Conservation (phyloP, 2,113 vertebrate genomes). For the Anguilla rostrata region DNA sequence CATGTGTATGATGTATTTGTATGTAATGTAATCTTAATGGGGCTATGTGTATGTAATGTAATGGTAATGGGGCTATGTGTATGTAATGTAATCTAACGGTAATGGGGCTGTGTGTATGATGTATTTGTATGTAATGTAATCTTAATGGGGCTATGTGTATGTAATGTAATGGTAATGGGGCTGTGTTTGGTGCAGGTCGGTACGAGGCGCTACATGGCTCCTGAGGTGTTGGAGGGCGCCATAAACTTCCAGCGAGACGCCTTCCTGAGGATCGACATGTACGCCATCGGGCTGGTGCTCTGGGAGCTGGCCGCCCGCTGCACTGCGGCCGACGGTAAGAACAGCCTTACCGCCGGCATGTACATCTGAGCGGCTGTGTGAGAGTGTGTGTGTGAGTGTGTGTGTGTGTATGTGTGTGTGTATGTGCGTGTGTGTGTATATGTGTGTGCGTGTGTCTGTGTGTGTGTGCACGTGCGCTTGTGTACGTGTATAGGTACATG, state of each 20-base stretch:
- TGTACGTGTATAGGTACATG: constrained; percentile 19
- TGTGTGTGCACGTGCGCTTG: not conserved
- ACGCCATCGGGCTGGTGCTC: constrained; percentile 92
- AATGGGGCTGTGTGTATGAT: no score
- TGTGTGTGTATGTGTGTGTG: not conserved
- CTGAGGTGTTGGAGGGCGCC: constrained; percentile 95
- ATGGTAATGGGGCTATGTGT: no score
- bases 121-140: no score
- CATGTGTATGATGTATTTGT: no score
- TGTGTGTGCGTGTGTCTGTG: not conserved
- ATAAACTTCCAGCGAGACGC: constrained; percentile 98
- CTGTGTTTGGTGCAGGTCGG: constrained; percentile 77
- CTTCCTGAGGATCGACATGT: constrained; percentile 98
- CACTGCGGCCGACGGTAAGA: constrained; percentile 84
- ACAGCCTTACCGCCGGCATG: no score
- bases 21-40: no score
- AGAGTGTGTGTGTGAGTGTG: not conserved
- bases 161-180: not conserved
- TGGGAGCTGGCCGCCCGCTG: constrained; percentile 95
- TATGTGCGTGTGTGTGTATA: no score
- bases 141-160: not conserved
- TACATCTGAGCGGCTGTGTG: not conserved
- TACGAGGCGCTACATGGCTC: constrained; percentile 96
- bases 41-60: no score
- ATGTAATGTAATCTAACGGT: no score